These are phyloP conservation scores for Chondrosia reniformis DNA, from an alignment of 37 sponge, comb jelly and placozoan species.

Conservation along the genomic window DNA sequence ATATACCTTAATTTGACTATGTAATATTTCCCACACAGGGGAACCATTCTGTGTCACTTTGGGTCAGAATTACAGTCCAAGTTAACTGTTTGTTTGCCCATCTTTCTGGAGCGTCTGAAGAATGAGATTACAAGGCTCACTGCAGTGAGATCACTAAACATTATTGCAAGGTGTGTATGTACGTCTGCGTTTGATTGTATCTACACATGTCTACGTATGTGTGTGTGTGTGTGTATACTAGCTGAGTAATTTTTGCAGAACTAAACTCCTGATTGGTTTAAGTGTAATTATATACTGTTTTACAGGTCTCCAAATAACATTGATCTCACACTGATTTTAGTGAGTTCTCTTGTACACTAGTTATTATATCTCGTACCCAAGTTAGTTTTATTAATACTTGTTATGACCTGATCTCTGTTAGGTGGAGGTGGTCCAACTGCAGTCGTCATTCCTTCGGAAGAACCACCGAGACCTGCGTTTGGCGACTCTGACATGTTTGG, in stretches of 20 bases:
- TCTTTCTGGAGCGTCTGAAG: conserved; percentile 85
- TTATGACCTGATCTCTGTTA: background rate
- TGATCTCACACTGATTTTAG: conserved; percentile 77
- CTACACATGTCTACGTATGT: background rate
- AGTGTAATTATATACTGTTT: background rate
- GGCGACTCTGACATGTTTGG: conserved; percentile 79
- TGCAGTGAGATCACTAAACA: conserved; percentile 85
- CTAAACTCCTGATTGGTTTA: no score
- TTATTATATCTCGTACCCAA: no score
- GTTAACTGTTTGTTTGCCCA: conserved; percentile 77
- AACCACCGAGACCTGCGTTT: conserved; percentile 91
- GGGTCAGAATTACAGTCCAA: conserved; percentile 68
- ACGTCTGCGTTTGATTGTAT: background rate
- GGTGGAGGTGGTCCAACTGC: conserved; percentile 70
- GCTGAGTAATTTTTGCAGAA: no score
- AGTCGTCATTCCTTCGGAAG: conserved; percentile 93
- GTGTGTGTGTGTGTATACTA: no score
- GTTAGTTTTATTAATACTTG: background rate
- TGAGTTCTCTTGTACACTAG: conserved; percentile 34
- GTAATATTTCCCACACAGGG: conserved; percentile 36
- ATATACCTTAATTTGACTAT: background rate
- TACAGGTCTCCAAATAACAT: conserved; percentile 81
- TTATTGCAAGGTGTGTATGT: conserved; percentile 74
- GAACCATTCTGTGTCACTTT: conserved; percentile 76
- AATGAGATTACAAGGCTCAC: conserved; percentile 96